phyloP scores from a whole-genome alignment of 2,797 vertebrate species.

The Luscinia luscinia region DNA sequence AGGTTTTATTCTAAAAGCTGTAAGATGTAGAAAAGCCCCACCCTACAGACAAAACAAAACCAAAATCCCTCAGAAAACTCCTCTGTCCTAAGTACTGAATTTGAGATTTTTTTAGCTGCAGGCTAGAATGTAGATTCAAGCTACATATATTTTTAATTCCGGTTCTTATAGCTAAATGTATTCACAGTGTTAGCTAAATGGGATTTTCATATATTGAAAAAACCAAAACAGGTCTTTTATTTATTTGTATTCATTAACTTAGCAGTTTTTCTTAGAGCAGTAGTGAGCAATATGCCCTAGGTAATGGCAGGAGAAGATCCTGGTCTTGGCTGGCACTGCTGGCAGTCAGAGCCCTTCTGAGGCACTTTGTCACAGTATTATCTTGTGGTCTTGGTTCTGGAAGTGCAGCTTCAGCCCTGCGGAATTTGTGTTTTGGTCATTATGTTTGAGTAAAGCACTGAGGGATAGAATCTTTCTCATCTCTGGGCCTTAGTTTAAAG shows the following conservation, averaged over 20 bases:
- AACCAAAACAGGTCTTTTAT: rapidly evolving
- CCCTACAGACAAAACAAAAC: constrained; percentile 20
- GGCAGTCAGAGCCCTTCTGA: background rate
- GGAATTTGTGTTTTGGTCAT: background rate
- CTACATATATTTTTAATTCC: background rate
- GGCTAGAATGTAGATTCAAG: background rate
- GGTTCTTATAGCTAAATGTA: background rate
- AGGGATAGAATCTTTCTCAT: background rate
- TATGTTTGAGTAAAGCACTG: background rate
- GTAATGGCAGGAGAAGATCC: background rate
- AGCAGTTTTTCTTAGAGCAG: background rate
- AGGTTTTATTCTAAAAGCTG: constrained; percentile 26
- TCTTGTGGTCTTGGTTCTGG: background rate
- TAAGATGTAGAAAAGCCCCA: background rate
- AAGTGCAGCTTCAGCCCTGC: background rate
- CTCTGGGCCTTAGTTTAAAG: background rate
- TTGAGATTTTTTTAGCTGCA: constrained; percentile 23
- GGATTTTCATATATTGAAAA: background rate
- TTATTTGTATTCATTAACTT: background rate
- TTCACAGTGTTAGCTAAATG: background rate
- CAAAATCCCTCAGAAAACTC: constrained; percentile 27
- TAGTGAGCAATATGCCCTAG: background rate
- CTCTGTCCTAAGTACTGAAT: constrained; percentile 72
- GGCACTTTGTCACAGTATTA: background rate
- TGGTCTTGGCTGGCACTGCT: background rate